Percentiles rank a stretch among this genome's conserved stretches.
These are phyloP conservation scores for Channa striata DNA, from an alignment of 2,797 vertebrate species.

Conservation along the genomic window DNA sequence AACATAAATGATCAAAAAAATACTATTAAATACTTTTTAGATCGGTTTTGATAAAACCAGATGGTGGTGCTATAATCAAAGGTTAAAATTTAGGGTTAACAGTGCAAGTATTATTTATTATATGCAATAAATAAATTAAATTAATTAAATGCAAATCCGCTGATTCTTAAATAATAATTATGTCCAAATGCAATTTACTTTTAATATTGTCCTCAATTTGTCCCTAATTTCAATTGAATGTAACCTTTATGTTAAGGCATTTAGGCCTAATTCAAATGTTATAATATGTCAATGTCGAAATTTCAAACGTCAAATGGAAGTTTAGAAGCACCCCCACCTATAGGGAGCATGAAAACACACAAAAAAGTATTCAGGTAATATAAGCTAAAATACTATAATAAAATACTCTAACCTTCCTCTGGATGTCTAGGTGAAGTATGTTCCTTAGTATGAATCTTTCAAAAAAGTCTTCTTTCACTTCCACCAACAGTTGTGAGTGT, in stretches of 20 bases:
- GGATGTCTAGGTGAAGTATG: background rate
- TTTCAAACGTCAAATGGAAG: background rate
- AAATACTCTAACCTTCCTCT: background rate
- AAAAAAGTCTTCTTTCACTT: background rate
- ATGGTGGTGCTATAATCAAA: conserved; percentile 14
- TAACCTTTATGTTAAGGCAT: background rate
- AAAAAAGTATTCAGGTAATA: background rate
- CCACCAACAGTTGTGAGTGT: conserved; percentile 7
- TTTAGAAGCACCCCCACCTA: background rate
- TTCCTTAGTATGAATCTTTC: background rate
- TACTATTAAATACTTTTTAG: background rate
- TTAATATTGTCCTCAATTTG: background rate
- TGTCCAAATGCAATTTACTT: background rate
- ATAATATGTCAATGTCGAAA: background rate
- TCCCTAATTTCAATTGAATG: too few species aligned
- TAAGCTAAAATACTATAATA: background rate
- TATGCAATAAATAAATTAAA: too few species aligned
- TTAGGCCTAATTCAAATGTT: background rate
- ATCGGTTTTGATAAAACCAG: conserved; percentile 12
- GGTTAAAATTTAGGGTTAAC: background rate
- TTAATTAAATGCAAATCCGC: background rate
- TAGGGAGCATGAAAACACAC: background rate
- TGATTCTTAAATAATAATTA: background rate
- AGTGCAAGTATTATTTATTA: background rate
- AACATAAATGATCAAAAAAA: background rate